These are phyloP conservation scores for Zaprionus gabonicus DNA, from an alignment of 1,140 invertebrate species.

Conservation along the genomic window DNA sequence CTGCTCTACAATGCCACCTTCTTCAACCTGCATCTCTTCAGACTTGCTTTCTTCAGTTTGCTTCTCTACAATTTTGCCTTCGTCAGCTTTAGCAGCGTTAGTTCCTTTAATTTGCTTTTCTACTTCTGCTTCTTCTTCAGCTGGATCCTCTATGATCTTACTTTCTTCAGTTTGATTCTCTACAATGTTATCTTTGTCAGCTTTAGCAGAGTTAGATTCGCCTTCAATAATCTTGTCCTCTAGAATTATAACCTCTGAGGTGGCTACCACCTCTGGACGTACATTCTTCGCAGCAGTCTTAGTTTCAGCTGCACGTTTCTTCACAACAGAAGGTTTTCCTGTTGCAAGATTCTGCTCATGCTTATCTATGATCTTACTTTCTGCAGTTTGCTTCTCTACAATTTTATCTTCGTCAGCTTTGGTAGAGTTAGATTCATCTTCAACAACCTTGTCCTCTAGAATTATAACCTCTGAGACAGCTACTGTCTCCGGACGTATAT, in stretches of 20 bases:
- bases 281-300: too few relatives aligned
- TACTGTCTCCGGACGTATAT: too few relatives aligned
- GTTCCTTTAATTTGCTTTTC: too few relatives aligned
- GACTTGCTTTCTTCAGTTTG: not conserved
- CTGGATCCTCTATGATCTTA: not conserved
- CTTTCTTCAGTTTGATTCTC: not conserved
- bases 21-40: too few relatives aligned
- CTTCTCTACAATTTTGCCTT: not conserved
- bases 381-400: not conserved
- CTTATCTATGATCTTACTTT: too few relatives aligned
- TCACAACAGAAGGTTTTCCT: fast-evolving
- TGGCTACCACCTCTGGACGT: too few relatives aligned
- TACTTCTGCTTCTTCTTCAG: not conserved
- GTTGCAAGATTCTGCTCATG: not conserved
- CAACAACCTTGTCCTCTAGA: not conserved
- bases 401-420: not conserved
- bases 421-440: not conserved
- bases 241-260: not conserved
- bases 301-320: too few relatives aligned
- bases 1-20: too few relatives aligned
- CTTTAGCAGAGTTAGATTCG: not conserved
- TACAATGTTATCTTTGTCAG: not conserved
- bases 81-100: too few relatives aligned
- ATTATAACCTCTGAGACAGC: not conserved
- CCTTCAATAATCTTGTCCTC: not conserved